phyloP scores from a whole-genome alignment of 2,888 invertebrate species.

The Anoplius nigerrimus region DNA sequence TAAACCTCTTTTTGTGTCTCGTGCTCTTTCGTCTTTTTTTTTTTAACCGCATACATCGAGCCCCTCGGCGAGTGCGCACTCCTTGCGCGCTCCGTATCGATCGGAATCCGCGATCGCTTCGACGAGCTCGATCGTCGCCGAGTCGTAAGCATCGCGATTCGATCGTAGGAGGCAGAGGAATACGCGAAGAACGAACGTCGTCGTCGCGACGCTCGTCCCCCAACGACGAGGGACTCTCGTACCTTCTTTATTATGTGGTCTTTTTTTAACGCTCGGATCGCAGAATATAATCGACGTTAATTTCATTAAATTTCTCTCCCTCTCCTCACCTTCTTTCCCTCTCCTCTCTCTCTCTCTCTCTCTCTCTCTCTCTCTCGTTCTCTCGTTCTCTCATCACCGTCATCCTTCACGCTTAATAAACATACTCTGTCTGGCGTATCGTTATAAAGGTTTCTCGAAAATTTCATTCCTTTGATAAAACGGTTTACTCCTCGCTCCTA shows the following conservation, averaged over 20 bases:
- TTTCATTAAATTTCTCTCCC: conserved; percentile 32
- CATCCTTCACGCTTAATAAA: conserved; percentile 20
- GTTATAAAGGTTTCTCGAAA: conserved; percentile 38
- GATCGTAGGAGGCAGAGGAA: too few species aligned
- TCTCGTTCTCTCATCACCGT: not conserved
- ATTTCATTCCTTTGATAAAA: conserved; percentile 21
- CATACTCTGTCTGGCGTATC: conserved; percentile 28
- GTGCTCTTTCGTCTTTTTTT: conserved; percentile 32
- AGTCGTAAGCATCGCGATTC: conserved; percentile 1
- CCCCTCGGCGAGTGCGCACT: not conserved
- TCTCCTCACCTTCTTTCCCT: conserved; percentile 16
- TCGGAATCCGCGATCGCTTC: conserved; percentile 4
- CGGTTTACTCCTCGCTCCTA: conserved; percentile 4
- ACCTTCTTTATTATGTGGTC: too few species aligned
- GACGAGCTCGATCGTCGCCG: conserved; percentile 3
- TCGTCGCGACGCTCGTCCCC: too few species aligned
- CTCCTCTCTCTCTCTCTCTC: conserved; percentile 25
- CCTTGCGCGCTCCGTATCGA: not conserved
- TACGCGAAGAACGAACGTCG: too few species aligned
- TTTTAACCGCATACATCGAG: conserved; percentile 7
- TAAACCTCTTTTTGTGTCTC: conserved; percentile 57
- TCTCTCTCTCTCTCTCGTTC: conserved; percentile 19
- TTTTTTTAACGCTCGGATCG: not conserved
- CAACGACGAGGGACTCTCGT: too few species aligned
- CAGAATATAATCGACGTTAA: conserved; percentile 4